A percentile compares a stretch with the other conserved stretches of the same genome.
Conservation (phyloP, 2,888 invertebrate species). For the Cerceris rybyensis region DNA sequence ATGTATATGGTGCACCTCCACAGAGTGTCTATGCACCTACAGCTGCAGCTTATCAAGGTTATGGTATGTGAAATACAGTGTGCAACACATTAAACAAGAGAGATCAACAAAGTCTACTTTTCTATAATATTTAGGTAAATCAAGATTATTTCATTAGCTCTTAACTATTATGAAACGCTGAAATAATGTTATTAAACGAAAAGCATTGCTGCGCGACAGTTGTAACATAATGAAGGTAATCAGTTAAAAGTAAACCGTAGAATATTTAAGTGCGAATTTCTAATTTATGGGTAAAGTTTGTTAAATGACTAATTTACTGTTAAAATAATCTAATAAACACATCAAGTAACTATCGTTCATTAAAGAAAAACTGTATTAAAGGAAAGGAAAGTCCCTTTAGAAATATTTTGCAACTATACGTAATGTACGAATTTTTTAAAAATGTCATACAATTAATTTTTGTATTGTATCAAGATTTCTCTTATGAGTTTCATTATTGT, state of each 20-base stretch:
- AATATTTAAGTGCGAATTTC: constrained; percentile 59
- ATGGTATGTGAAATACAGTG: constrained; percentile 84
- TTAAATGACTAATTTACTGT: constrained; percentile 49
- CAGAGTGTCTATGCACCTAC: constrained; percentile 82
- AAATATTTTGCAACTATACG: constrained; percentile 38
- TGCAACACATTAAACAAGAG: constrained; percentile 64
- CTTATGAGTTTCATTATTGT: constrained; percentile 44
- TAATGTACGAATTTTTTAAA: constrained; percentile 24
- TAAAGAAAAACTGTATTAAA: constrained; percentile 7
- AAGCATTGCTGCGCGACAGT: constrained; percentile 48
- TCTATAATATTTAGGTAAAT: constrained; percentile 78
- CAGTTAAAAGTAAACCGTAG: constrained; percentile 45
- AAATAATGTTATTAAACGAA: constrained; percentile 51
- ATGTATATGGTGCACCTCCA: constrained; percentile 77
- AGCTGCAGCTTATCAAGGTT: constrained; percentile 85
- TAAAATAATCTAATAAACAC: constrained; percentile 34
- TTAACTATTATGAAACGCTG: constrained; percentile 58
- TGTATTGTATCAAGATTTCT: constrained; percentile 31
- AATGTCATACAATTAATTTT: constrained; percentile 28
- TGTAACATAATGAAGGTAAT: constrained; percentile 55
- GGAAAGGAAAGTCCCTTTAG: constrained; percentile 17
- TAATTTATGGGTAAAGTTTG: constrained; percentile 59
- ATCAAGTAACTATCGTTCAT: constrained; percentile 32
- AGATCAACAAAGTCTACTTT: constrained; percentile 77
- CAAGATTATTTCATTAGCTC: constrained; percentile 66